These are phyloP conservation scores for Rhegmatorhina hoffmannsi DNA, from an alignment of 2,113 vertebrate genomes.

Conservation along the genomic window DNA sequence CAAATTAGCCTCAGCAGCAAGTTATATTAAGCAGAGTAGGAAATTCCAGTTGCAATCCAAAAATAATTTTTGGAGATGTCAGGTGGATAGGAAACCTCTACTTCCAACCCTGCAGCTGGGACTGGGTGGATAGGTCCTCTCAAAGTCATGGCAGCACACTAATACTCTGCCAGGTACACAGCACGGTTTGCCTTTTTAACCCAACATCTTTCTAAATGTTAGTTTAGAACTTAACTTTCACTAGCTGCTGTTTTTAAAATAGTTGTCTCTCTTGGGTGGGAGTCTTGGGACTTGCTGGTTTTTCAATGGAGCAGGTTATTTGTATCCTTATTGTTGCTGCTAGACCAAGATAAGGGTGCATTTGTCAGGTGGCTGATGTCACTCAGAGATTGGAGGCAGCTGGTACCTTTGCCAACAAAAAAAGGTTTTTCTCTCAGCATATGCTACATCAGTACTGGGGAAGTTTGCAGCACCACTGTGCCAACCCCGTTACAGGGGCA, in stretches of 20 bases:
- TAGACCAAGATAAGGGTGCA: not conserved
- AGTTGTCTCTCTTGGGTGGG: not conserved
- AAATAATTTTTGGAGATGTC: not conserved
- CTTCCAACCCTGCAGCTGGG: not conserved
- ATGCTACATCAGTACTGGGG: not conserved
- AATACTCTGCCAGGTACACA: not conserved
- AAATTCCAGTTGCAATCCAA: not conserved
- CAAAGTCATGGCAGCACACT: not conserved
- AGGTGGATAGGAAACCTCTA: not conserved
- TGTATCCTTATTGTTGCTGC: not conserved
- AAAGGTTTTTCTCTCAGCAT: not conserved
- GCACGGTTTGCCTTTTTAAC: not conserved
- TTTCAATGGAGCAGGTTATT: not conserved
- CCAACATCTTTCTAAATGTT: not conserved
- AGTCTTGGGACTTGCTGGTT: not conserved
- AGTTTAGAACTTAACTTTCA: not conserved
- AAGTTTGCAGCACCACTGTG: not conserved
- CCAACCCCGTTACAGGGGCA: not conserved
- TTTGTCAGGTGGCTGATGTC: not conserved
- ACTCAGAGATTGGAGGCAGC: not conserved
- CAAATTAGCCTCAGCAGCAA: not conserved
- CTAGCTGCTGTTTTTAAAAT: not conserved
- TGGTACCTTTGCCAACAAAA: slow-evolving; percentile 10
- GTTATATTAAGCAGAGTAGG: not conserved
- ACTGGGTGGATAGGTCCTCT: not conserved